Conservation (phyloP, 2,888 invertebrate species). For the Opisthograptis luteolata region DNA sequence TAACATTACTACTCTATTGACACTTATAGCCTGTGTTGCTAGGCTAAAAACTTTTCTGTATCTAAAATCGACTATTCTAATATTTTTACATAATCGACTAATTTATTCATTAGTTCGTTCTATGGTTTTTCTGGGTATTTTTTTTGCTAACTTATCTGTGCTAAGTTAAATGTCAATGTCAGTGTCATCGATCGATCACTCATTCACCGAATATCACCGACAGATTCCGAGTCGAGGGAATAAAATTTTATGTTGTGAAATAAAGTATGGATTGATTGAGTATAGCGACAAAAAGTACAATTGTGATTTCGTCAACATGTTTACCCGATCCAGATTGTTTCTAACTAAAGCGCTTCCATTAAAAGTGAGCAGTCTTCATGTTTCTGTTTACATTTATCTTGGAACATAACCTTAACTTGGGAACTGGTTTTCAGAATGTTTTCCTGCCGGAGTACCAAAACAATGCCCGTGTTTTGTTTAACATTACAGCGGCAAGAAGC, state of each 20-base stretch:
- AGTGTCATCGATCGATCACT: too few relatives aligned
- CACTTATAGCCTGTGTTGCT: background rate
- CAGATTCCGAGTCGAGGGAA: too few relatives aligned
- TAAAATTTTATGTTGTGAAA: slow-evolving; percentile 34
- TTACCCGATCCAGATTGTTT: slow-evolving; percentile 72
- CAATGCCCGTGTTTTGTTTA: slow-evolving; percentile 66
- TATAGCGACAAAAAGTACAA: slow-evolving; percentile 19
- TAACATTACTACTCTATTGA: too few relatives aligned
- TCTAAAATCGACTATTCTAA: background rate
- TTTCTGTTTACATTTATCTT: slow-evolving; percentile 4
- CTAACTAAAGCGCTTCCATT: slow-evolving; percentile 63
- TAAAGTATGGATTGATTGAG: slow-evolving; percentile 48
- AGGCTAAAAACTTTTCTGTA: background rate
- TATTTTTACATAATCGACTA: background rate
- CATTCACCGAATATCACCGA: too few relatives aligned
- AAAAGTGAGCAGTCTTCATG: slow-evolving; percentile 22
- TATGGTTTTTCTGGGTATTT: background rate
- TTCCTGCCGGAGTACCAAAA: slow-evolving; percentile 69
- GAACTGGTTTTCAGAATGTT: slow-evolving; percentile 65
- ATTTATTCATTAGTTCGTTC: background rate
- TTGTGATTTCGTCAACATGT: slow-evolving; percentile 60
- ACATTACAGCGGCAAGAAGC: slow-evolving; percentile 63
- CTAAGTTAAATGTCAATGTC: too few relatives aligned
- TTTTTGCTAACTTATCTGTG: too few relatives aligned
- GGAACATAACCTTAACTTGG: slow-evolving; percentile 46